Conservation (phyloP, 2,888 invertebrate species). For the Deilephila porcellus region DNA sequence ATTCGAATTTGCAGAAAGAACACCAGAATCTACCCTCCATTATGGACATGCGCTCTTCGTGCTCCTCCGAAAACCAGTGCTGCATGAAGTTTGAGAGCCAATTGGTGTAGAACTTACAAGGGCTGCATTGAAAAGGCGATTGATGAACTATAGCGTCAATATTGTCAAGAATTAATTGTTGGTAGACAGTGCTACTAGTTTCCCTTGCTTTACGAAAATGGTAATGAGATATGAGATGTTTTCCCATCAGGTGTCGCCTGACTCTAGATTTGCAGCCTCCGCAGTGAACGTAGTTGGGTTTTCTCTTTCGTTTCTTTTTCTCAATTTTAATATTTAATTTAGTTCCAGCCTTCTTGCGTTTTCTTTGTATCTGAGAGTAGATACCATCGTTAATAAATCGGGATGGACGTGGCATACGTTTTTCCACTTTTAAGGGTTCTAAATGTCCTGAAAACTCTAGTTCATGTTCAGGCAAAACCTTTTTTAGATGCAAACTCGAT, state of each 20-base stretch:
- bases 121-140: conserved; percentile 93
- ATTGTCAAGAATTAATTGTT: conserved; percentile 89
- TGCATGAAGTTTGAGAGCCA: conserved; percentile 88
- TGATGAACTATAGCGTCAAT: conserved; percentile 91
- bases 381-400: conserved; percentile 64
- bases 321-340: conserved; percentile 55
- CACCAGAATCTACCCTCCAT: conserved; percentile 88
- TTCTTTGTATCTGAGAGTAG: conserved; percentile 58
- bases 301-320: conserved; percentile 81
- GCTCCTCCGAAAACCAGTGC: conserved; percentile 90
- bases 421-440: conserved; percentile 62
- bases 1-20: conserved; percentile 89
- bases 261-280: conserved; percentile 90
- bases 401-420: conserved; percentile 68
- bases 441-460: conserved; percentile 86
- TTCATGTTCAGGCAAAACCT: conserved; percentile 87
- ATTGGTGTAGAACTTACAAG: conserved; percentile 94
- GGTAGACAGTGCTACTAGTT: conserved; percentile 81
- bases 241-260: conserved; percentile 88
- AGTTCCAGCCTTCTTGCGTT: conserved; percentile 44
- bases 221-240: conserved; percentile 93
- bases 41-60: conserved; percentile 78
- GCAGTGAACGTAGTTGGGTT: conserved; percentile 86
- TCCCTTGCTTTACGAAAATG: conserved; percentile 91
- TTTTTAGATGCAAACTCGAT: conserved; percentile 89